A percentile compares a stretch with the other conserved stretches of the same genome.
phyloP scores from a whole-genome alignment of 2,888 invertebrate species.

The Deilephila elpenor region DNA sequence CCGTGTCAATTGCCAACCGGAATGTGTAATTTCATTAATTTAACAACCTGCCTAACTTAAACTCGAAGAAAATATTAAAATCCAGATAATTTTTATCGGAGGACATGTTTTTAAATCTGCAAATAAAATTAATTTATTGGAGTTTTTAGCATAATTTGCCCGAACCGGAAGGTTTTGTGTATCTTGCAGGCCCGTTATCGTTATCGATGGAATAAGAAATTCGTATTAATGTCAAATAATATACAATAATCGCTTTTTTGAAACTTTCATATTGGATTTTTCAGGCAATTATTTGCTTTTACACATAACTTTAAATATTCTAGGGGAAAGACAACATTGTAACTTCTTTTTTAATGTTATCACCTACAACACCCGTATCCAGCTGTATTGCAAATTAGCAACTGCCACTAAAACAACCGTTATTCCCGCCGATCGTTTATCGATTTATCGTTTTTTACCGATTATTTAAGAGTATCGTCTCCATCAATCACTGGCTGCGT shows the following conservation, averaged over 20 bases:
- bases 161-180: background rate
- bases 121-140: constrained; percentile 9
- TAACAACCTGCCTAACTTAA: constrained; percentile 43
- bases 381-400: background rate
- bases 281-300: background rate
- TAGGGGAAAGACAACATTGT: background rate
- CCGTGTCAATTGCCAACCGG: constrained; percentile 49
- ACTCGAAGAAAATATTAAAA: constrained; percentile 26
- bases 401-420: background rate
- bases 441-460: background rate
- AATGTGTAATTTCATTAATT: constrained; percentile 56
- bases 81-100: constrained; percentile 10
- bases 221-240: background rate
- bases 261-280: background rate
- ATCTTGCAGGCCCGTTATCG: background rate
- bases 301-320: too few relatives aligned
- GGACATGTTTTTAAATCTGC: background rate
- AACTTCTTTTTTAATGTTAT: background rate
- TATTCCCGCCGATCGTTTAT: background rate
- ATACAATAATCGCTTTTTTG: background rate
- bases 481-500: constrained; percentile 15
- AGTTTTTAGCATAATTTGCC: background rate
- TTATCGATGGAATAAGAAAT: background rate
- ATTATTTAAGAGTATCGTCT: constrained; percentile 1
- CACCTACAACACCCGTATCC: too few relatives aligned